Conservation (phyloP, 2,113 vertebrate genomes). For the Meriones unguiculatus region DNA sequence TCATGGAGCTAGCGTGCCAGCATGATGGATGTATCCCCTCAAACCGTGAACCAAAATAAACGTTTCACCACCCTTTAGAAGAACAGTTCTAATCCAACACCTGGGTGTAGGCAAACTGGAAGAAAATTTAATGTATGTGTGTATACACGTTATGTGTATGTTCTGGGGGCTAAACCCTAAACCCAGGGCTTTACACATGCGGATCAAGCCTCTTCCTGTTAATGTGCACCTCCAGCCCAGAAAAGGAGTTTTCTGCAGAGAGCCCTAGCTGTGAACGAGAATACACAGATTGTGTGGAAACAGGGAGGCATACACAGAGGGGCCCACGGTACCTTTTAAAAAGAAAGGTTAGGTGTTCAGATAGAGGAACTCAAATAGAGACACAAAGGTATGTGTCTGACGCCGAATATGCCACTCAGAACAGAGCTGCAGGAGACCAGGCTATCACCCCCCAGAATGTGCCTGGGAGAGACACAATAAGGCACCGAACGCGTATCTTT, state of each 20-base stretch:
- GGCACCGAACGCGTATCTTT: background rate
- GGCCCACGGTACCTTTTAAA: background rate
- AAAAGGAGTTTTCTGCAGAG: background rate
- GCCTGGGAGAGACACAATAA: background rate
- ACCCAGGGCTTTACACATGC: background rate
- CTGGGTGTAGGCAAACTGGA: background rate
- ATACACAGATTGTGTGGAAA: background rate
- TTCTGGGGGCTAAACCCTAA: background rate
- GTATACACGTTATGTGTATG: background rate
- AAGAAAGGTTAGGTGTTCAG: background rate
- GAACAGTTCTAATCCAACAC: background rate
- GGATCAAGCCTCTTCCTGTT: background rate
- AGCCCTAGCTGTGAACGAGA: background rate
- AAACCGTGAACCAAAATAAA: background rate
- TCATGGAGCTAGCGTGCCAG: background rate
- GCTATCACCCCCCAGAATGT: background rate
- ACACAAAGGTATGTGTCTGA: background rate
- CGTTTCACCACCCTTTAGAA: background rate
- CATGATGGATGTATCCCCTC: background rate
- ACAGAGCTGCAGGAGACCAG: background rate
- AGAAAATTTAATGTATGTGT: background rate
- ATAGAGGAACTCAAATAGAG: background rate
- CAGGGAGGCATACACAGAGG: background rate
- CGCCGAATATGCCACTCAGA: background rate
- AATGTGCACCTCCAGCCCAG: background rate